Conservation (phyloP, 2,797 vertebrate species). For the Cuniculus paca region DNA sequence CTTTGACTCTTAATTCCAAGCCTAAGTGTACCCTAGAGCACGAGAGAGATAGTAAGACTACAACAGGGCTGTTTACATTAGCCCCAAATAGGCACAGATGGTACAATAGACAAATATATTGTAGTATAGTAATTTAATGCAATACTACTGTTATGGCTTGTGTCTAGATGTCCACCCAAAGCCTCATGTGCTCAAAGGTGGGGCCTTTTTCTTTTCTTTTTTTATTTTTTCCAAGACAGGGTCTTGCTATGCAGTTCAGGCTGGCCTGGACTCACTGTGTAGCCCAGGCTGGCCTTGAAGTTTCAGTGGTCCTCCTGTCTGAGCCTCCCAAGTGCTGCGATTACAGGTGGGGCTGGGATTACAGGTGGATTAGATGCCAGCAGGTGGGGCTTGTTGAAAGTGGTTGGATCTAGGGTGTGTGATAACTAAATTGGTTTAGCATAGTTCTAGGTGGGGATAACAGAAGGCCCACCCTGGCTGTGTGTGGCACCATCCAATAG, state of each 20-base stretch:
- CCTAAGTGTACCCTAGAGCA: background rate
- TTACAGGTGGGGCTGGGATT: too few species aligned
- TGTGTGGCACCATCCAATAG: background rate
- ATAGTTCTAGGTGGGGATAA: background rate
- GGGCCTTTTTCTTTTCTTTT: background rate
- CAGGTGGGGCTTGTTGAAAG: background rate
- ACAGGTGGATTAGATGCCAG: too few species aligned
- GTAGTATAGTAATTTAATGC: background rate
- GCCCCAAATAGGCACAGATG: background rate
- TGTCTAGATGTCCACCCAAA: background rate
- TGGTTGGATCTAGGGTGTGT: background rate
- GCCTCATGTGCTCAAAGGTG: background rate
- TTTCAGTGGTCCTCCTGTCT: too few species aligned
- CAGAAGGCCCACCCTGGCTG: background rate
- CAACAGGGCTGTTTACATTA: background rate
- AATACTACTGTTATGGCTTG: background rate
- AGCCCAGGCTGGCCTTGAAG: too few species aligned
- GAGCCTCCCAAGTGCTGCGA: too few species aligned
- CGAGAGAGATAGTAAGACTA: background rate
- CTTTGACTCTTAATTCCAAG: background rate
- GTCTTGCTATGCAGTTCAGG: too few species aligned
- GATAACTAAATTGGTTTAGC: background rate
- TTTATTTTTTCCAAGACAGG: background rate
- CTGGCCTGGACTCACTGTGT: too few species aligned
- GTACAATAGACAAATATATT: background rate